phyloP scores from a whole-genome alignment of 2,113 vertebrate species.

The Paradoxurus hermaphroditus region DNA sequence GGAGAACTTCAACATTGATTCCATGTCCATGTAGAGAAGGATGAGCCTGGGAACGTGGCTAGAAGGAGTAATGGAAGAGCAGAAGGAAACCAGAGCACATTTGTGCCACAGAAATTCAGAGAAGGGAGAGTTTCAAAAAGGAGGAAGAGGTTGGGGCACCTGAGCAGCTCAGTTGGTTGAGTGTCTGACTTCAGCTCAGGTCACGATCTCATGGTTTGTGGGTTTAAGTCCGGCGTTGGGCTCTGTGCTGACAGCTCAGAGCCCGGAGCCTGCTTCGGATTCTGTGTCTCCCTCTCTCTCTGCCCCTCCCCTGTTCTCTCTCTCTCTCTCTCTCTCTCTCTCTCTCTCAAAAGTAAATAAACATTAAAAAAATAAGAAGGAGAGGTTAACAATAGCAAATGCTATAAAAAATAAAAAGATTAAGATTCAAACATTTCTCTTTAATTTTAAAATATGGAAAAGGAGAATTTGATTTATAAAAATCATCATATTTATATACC shows the following conservation, averaged over 20 bases:
- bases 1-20: neutral
- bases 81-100: neutral
- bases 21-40: neutral
- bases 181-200: too few relatives aligned
- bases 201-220: too few relatives aligned
- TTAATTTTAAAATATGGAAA: neutral
- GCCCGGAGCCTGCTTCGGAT: too few relatives aligned
- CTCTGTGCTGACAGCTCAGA: too few relatives aligned
- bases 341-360: too few relatives aligned
- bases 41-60: neutral
- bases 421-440: neutral
- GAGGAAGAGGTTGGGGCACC: neutral
- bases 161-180: too few relatives aligned
- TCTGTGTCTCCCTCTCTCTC: too few relatives aligned
- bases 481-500: neutral
- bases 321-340: too few relatives aligned
- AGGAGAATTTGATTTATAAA: neutral
- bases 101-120: neutral
- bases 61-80: neutral
- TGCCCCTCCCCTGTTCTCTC: too few relatives aligned
- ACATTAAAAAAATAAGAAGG: neutral
- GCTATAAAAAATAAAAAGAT: neutral
- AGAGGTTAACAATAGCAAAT: neutral
- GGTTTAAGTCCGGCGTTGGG: too few relatives aligned
- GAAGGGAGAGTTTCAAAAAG: neutral